Conservation (phyloP, 2,113 vertebrate genomes). For the Solenodon paradoxus region DNA sequence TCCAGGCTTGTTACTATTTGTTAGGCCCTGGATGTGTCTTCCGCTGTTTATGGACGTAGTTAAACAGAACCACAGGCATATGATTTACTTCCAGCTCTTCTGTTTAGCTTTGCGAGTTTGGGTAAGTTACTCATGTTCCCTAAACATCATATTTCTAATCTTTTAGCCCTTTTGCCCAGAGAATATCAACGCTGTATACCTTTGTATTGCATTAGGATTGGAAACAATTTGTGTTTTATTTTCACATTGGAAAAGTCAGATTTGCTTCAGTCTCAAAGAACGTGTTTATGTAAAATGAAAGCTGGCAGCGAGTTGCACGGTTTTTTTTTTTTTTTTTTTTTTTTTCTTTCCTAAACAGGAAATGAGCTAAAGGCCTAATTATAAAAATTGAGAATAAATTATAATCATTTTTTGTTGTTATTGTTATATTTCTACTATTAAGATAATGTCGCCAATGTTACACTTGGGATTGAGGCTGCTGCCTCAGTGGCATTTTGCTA, state of each 20-base stretch:
- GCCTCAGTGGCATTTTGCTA: fast-evolving
- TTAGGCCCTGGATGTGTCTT: background rate
- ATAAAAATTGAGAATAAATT: background rate
- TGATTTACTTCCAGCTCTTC: background rate
- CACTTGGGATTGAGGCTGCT: background rate
- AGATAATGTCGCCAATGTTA: background rate
- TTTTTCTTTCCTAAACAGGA: too few species aligned
- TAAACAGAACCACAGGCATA: background rate
- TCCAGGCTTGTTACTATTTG: background rate
- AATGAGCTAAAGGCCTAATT: background rate
- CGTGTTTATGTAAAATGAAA: too few species aligned
- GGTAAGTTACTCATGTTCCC: background rate
- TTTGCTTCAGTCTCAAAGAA: too few species aligned
- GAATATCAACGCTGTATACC: too few species aligned
- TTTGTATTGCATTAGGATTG: too few species aligned
- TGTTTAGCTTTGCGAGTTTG: background rate
- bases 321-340: too few species aligned
- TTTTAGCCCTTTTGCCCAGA: too few species aligned
- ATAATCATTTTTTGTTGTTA: background rate
- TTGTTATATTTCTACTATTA: background rate
- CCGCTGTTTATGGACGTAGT: background rate
- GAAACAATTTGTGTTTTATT: too few species aligned
- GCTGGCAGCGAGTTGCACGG: too few species aligned
- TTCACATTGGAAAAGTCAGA: too few species aligned
- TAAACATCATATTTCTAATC: background rate